Base-by-base conservation (phyloP, 2,113 vertebrate species). In the Ia io region DNA sequence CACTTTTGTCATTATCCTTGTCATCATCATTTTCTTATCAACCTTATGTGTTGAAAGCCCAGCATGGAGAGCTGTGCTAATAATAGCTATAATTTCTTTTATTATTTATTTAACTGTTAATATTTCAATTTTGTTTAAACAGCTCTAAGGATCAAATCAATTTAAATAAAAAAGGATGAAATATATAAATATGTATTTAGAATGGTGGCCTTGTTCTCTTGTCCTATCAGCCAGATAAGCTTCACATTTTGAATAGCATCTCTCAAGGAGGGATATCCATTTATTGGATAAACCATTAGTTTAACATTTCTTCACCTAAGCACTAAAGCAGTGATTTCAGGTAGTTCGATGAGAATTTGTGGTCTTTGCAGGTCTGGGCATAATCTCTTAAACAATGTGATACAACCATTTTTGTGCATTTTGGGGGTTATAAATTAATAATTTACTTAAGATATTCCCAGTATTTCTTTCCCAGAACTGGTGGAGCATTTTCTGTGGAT, bases 31-130 rank as follows among this genome's bases (percentile, higher is more conserved):
- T 53, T 56, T 87, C 23, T 8, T 85, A 25, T 71, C 40, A 89
- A 3, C 42, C 10, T 87, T 87, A 12, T 35, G 47, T 82, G 30
- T n/a, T 84, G 67, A 88, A 90, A 96, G 25, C 37, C 59, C 32
- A 11, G 22, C 56, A 5, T 84, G 35, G 79, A 83, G 53, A 91
- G 79, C 53, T 84, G n/a, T 76, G 25, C 37, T 84, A 32, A 53
- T 44, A 91, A 82, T 78, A 59, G 65, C 42, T 84, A 37, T 53
- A 67, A 56, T 56, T 96, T 94, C 56, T 93, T 78, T 90, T 42
- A 80, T 77, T 67, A 35, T 93, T 51, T 83, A 63, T 93, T 84
- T 91, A 32, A 91, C 91, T 88, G 25, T 69, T 79, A 78, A 25
- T 80, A 59, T 90, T 94, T 94, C 10, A 37, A 0, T 80, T 96